These are phyloP conservation scores for Paedocypris sp. DNA, from an alignment of 2,113 vertebrate genomes.

Conservation along the genomic window DNA sequence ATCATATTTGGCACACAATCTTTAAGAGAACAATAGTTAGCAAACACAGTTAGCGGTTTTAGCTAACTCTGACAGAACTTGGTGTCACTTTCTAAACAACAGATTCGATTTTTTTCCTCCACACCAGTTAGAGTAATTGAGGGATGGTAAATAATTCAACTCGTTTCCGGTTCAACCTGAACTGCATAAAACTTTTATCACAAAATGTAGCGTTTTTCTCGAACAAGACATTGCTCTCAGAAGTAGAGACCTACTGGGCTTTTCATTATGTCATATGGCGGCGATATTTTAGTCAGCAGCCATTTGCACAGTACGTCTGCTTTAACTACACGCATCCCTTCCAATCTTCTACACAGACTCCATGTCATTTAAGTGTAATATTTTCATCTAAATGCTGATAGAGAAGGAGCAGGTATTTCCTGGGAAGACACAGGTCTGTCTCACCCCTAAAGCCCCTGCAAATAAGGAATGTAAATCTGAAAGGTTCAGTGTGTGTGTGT, in stretches of 20 bases:
- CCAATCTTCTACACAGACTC: constrained; percentile 33
- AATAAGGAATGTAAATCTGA: constrained; percentile 32
- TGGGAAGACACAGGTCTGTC: constrained; percentile 37
- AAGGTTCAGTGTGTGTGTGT: constrained; percentile 39
- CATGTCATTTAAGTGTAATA: constrained; percentile 50
- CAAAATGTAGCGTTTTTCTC: constrained; percentile 26
- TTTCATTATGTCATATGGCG: constrained; percentile 42
- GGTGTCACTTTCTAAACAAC: not conserved
- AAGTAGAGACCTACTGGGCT: constrained; percentile 38
- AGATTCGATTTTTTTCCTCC: not conserved
- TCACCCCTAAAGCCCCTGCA: constrained; percentile 28
- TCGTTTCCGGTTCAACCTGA: not conserved
- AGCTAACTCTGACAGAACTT: too few relatives aligned
- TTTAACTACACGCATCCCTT: constrained; percentile 20
- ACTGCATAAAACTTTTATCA: constrained; percentile 29
- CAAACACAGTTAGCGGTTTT: not conserved
- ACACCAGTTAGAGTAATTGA: not conserved
- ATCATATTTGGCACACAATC: not conserved
- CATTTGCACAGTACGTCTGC: not conserved
- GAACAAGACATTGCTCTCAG: constrained; percentile 21
- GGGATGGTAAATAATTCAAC: constrained; percentile 9
- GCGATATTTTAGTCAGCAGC: constrained; percentile 20
- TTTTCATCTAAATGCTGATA: constrained; percentile 66
- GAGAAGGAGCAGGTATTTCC: constrained; percentile 43
- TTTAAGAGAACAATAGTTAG: not conserved